Base-by-base conservation (phyloP, 2,888 invertebrate species). In the Baronia brevicornis region DNA sequence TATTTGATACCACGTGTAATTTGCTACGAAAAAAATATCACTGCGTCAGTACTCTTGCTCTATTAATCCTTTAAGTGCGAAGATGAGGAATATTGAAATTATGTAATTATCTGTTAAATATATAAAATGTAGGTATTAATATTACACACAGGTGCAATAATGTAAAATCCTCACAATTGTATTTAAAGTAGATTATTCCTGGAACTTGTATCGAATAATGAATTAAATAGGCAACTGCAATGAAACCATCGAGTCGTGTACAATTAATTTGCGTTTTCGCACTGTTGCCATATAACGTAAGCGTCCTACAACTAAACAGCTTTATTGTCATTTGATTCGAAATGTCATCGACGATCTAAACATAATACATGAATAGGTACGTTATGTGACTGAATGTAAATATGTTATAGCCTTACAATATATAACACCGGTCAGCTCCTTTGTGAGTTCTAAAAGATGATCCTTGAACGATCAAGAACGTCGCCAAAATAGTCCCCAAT, bases 201-300 rank as follows among this genome's bases (percentile, higher is more conserved):
- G n/a, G n/a, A n/a, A n/a, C n/a, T n/a, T n/a, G n/a, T n/a, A n/a
- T n/a, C n/a, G n/a, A n/a, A 33, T 35, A 41, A 15, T 9, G 3
- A 1, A 24, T 24, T 5, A 13, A 24, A 24, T 7, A 7, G 7
- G 4, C 8, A 11, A 39, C 38, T 46, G 48, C 41, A 36, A 33
- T 29, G 22, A 14, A 22, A 10, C 8, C 36, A 54, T 61, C 64
- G 69, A 62, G 70, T 72, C 69, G 66, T 72, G 73, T 63, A 54
- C 54, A 59, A 58, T 48, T 51, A 43, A 46, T 49, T 55, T 50
- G 61, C 61, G 61, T 62, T 51, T 64, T 60, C 54, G 65, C 60
- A 58, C 50, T 54, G 59, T 66, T 73, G 75, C 74, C 75, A 75
- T 75, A 72, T 74, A 69, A 60, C 54, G 43, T 65, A 61, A 58